Evolutionary conservation across 2,797 vertebrate species (phyloP), one percentile per base, ranked within the genome.

Genomic region (Bucorvus abyssinicus): DNA sequence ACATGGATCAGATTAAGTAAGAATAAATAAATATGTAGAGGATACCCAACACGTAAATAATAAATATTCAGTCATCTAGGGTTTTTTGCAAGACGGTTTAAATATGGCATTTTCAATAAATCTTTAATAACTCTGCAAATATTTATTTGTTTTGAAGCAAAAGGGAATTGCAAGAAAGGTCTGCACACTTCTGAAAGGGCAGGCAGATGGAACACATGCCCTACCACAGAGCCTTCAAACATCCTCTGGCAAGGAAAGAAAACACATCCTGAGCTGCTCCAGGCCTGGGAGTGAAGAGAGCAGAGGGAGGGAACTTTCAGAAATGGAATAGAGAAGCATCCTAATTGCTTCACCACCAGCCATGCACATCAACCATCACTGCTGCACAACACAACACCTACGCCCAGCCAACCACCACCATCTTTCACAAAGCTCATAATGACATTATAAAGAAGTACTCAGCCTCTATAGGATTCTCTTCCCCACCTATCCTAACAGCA

Each of bases 21-120:
- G 96, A 97, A 98, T 97, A 98, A 98, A 98, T 98, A 98, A 98
- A 97, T 97, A 98, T 95, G 93, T 93, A 97, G 95, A 97, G 75
- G 84, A 96, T 95, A 93, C 80, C 87, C 69, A 96, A 92, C 84
- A 94, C 95, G 93, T 98, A 98, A 98, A 98, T 97, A 98, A 97
- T 97, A 97, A 97, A 98, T 98, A 98, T 96, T 97, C 96, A 94
- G 95, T 76, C 89, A 97, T 97, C 92, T 96, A 92, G 96, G n/a
- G n/a, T 97, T 97, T 94, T 96, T 90, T 12, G 2, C 88, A 89
- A 97, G 97, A 96, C 89, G 63, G 92, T 96, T 97, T 97, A 97
- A 96, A 96, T 96, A 97, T 34, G 50, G 89, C 19, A 3, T 90
- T 97, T 97, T 96, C 95, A 97, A 95, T 97, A 98, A 96, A 97